Evolutionary conservation across 2,888 invertebrate species (phyloP), one percentile per base, ranked within the genome.

Genomic region (Ormia ochracea): DNA sequence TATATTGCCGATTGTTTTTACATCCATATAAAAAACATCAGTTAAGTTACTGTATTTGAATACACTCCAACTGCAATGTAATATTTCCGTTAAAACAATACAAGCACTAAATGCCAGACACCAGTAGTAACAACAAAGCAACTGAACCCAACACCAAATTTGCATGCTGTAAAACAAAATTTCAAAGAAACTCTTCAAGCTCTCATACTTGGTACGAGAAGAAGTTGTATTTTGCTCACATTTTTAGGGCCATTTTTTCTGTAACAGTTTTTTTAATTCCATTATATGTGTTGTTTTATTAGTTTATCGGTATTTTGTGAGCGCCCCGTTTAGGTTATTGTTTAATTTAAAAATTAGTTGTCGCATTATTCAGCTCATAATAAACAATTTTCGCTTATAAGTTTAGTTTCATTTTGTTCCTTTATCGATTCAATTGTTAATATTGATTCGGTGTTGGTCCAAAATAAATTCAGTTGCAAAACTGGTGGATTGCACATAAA

Each of bases 281-380:
- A 59, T 75, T 73, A 72, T 81, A 81, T 73, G 54, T 75, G 43
- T 65, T 69, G 4, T 26, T 52, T 52, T 21, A 48, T 61, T 21
- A 54, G 4, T 31, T 41, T 52, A 38, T 54, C 33, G 3, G 45
- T 3, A 4, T 28, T 70, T 69, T 52, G 75, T 74, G 70, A 76
- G 66, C 68, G 59, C 59, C 72, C 65, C 76, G 61, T 77, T 76
- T 78, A 68, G 68, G 78, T 73, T 76, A 78, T 65, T 66, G 75
- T 58, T 72, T 81, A 63, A 75, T 52, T 76, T 76, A 72, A 72
- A 78, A 73, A 75, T 63, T 72, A 68, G 65, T 68, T 73, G 73
- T 78, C 78, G 75, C 72, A 81, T 81, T 82, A 82, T 78, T 81
- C 81, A 82, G 81, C 73, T 76, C 76, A 70, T 61, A 75, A 82